These are phyloP conservation scores for Channa striata DNA, from an alignment of 2,797 vertebrate species.

Conservation along the genomic window DNA sequence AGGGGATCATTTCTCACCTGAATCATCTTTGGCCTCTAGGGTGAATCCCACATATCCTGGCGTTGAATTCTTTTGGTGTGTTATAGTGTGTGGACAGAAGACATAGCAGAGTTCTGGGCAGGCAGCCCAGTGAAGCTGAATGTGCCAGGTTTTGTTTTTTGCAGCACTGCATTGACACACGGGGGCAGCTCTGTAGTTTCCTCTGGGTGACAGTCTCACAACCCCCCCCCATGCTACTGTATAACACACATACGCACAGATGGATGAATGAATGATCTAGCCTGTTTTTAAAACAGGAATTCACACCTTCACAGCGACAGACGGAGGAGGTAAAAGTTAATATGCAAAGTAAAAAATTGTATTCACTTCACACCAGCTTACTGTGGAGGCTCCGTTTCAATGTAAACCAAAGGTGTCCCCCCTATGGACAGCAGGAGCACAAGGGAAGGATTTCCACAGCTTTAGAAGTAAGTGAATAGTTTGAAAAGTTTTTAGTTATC, in stretches of 20 bases:
- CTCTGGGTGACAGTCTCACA: slow-evolving; percentile 31
- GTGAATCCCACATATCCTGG: slow-evolving; percentile 13
- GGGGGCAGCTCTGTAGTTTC: slow-evolving; percentile 54
- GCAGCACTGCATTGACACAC: slow-evolving; percentile 45
- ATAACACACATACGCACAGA: neutral
- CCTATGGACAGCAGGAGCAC: slow-evolving; percentile 3
- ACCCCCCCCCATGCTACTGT: slow-evolving; percentile 7
- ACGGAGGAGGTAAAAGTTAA: neutral
- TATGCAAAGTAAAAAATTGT: neutral
- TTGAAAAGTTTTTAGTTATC: slow-evolving; percentile 13
- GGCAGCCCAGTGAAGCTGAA: slow-evolving; percentile 30
- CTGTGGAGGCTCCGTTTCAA: neutral
- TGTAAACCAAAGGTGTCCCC: neutral
- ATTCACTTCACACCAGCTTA: neutral
- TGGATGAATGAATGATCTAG: neutral
- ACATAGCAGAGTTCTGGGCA: slow-evolving; percentile 38
- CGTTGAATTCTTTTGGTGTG: slow-evolving; percentile 19
- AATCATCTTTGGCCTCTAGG: neutral
- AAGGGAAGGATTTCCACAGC: slow-evolving; percentile 2
- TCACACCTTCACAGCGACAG: neutral
- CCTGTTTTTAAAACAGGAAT: no score
- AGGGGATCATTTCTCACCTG: slow-evolving; percentile 21
- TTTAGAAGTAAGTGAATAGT: neutral
- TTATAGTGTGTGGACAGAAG: slow-evolving; percentile 32
- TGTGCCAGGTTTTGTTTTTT: slow-evolving; percentile 43